Base-by-base conservation (phyloP, 2,888 invertebrate species). In the Scaptomyza polygonia region DNA sequence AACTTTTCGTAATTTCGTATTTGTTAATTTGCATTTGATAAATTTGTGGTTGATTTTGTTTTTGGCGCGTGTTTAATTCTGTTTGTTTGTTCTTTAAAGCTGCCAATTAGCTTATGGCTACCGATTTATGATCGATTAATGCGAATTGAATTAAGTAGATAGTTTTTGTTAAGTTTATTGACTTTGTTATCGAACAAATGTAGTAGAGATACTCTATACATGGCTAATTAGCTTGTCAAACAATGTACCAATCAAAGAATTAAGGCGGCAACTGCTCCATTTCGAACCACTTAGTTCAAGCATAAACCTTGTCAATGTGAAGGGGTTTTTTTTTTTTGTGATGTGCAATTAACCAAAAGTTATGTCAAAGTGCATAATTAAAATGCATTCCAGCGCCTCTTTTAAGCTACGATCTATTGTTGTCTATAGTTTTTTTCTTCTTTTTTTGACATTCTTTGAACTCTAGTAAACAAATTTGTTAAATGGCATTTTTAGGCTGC, bases 11-110 rank as follows among this genome's bases (percentile, higher is more conserved):
- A 49, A 14, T 25, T 52, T 32, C 40, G 59, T 18, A 27, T 43
- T 57, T 59, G 42, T n/a, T 25, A 12, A 89, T 90, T 90, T 84
- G 80, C 85, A 84, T 90, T 87, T 90, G 89, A 89, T 86, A 82
- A 89, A 88, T 88, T 79, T 72, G 71, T 66, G 66, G 1, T 69
- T 69, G 77, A 77, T 77, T 36, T 83, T 77, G 25, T 65, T 63
- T 62, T 53, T 34, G 40, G n/a, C 7, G 27, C 30, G 25, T 42
- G 14, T 34, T 49, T 16, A 14, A 18, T 45, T n/a, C 25, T 5
- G n/a, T 83, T 83, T 79, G 76, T 88, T n/a, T 79, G 75, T 88
- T 88, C 89, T 82, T 79, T 88, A 83, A 78, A 72, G 77, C 75
- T 68, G 73, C 82, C 86, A 90, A 90, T 90, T 90, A 90, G 86